These are phyloP conservation scores for Akabosia matsudoensis DNA, from an alignment of 1,140 invertebrate genomes.

Conservation along the genomic window DNA sequence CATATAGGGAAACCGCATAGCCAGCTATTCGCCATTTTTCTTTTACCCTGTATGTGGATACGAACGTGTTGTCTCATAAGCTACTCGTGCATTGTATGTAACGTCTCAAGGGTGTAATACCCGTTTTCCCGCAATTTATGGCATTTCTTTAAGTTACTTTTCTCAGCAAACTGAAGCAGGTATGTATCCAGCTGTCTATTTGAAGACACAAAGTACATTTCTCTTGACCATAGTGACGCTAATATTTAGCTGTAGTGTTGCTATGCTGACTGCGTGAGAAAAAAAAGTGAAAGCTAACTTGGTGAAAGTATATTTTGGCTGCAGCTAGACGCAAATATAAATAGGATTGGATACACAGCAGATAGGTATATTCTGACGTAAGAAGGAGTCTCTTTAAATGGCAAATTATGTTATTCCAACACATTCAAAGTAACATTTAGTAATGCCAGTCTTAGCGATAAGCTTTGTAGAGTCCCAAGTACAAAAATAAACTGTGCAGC, in stretches of 20 bases:
- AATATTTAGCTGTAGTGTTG: neutral
- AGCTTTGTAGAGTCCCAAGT: neutral
- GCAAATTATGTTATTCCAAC: neutral
- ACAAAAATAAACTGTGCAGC: neutral
- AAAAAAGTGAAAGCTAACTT: no score
- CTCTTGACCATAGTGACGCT: neutral
- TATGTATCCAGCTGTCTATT: neutral
- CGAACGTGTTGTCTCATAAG: no score
- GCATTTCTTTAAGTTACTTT: slow-evolving; percentile 11
- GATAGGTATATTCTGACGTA: neutral
- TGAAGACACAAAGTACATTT: no score
- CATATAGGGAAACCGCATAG: no score
- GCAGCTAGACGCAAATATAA: neutral
- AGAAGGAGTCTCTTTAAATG: neutral
- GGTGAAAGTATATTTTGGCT: no score
- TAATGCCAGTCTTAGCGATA: no score
- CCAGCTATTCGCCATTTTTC: no score
- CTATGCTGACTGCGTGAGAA: neutral
- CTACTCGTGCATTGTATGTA: slow-evolving; percentile 36
- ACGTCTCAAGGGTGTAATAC: slow-evolving; percentile 44
- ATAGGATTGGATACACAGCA: neutral
- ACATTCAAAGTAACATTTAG: no score
- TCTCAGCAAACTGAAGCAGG: neutral
- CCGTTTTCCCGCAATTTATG: slow-evolving; percentile 43
- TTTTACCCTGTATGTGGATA: no score